Percentiles rank a stretch among this genome's conserved stretches.
phyloP scores from a whole-genome alignment of 1,140 invertebrate genomes.

The Muscidifurax raptorellus region DNA sequence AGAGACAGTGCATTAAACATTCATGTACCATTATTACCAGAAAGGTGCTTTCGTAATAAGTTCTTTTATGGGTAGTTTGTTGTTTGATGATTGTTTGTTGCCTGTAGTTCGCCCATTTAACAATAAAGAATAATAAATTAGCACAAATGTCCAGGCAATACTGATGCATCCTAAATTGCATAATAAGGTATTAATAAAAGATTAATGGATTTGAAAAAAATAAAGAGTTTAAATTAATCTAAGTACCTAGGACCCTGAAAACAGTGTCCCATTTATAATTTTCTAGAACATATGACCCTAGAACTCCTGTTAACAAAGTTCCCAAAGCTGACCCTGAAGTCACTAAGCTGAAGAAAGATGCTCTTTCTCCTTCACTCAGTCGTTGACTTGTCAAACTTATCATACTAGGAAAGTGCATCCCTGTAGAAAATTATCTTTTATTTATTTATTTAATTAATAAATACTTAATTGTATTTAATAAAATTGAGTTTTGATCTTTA shows the following conservation, averaged over 20 bases:
- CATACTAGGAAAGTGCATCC: conserved; percentile 85
- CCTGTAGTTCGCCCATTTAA: conserved; percentile 62
- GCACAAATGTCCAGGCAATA: conserved; percentile 75
- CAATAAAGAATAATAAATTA: conserved; percentile 74
- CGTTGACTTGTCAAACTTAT: conserved; percentile 83
- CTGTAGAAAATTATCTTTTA: conserved; percentile 59
- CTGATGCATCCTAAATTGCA: conserved; percentile 74
- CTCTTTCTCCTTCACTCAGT: conserved; percentile 80
- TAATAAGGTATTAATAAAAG: conserved; percentile 13
- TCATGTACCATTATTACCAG: conserved; percentile 70
- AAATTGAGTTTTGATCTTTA: conserved; percentile 10
- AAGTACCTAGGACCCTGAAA: conserved; percentile 82
- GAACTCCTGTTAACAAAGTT: conserved; percentile 81
- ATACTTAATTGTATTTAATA: conserved; percentile 13
- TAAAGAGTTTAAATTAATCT: neutral
- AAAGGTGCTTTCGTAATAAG: conserved; percentile 78
- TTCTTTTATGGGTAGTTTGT: conserved; percentile 76
- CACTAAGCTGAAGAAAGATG: conserved; percentile 83
- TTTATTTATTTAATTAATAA: conserved; percentile 31
- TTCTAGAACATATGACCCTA: conserved; percentile 83
- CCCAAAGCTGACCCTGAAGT: conserved; percentile 81
- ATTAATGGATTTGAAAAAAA: conserved; percentile 30
- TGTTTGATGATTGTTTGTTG: conserved; percentile 60
- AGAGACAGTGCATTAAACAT: conserved; percentile 34
- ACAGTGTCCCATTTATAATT: conserved; percentile 82